phyloP scores from a whole-genome alignment of 2,113 vertebrate genomes.

The Pseudorectes ferrugineus region DNA sequence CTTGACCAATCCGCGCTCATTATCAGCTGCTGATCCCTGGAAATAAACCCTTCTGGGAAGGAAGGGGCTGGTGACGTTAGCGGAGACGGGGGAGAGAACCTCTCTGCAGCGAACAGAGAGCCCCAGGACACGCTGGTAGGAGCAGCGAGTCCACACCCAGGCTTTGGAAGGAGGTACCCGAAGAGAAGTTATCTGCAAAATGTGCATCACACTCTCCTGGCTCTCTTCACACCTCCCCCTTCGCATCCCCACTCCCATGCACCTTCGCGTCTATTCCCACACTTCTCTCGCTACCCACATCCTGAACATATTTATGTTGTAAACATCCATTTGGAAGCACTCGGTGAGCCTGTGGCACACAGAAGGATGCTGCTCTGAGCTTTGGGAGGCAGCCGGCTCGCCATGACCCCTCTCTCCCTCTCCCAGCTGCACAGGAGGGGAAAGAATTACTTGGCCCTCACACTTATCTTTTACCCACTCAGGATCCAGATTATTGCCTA shows the following conservation, averaged over 20 bases:
- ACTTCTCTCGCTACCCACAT: slow-evolving; percentile 64
- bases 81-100: background rate
- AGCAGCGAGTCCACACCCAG: slow-evolving; percentile 8
- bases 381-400: background rate
- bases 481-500: slow-evolving; percentile 54
- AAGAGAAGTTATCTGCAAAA: slow-evolving; percentile 57
- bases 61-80: fast-evolving
- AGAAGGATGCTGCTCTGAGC: slow-evolving; percentile 10
- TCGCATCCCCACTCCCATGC: slow-evolving; percentile 62
- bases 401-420: background rate
- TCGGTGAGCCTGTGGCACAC: slow-evolving; percentile 22
- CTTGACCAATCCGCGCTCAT: background rate
- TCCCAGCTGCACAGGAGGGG: background rate
- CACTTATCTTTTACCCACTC: slow-evolving; percentile 49
- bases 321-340: slow-evolving; percentile 62
- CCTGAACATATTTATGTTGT: slow-evolving; percentile 68
- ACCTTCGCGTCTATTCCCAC: slow-evolving; percentile 63
- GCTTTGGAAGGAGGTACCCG: slow-evolving; percentile 34
- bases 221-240: slow-evolving; percentile 68
- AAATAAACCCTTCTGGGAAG: background rate
- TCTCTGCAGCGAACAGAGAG: background rate
- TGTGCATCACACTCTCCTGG: slow-evolving; percentile 66
- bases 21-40: background rate
- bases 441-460: slow-evolving; percentile 21
- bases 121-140: background rate